Evolutionary conservation across 92 coral and sea anemone genomes (phyloP).

Genomic region (Diadumene lineata): DNA sequence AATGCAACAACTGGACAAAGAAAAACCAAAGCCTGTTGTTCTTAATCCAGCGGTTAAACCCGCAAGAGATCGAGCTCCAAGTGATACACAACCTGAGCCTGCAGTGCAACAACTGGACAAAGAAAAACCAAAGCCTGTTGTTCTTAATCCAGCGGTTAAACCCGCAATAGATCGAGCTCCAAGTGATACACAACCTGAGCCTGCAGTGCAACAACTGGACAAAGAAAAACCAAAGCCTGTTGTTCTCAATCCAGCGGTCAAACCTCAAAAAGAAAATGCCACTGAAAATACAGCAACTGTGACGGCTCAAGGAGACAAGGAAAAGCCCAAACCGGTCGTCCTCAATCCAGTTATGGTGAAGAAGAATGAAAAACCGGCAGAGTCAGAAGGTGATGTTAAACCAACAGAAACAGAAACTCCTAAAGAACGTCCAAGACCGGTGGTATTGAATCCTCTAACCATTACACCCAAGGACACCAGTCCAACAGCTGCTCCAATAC

Average conservation of each 20-base stretch:
- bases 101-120: constrained; percentile 21
- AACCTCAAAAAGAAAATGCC: constrained; percentile 3
- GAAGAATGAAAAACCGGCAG: neutral
- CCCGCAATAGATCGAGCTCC: neutral
- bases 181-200: neutral
- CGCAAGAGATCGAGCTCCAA: neutral
- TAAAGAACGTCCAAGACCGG: constrained; percentile 45
- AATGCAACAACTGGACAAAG: constrained; percentile 23
- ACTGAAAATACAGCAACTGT: neutral
- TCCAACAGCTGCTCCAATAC: neutral
- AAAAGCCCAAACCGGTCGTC: constrained; percentile 26
- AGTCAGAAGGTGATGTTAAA: neutral
- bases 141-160: constrained; percentile 8
- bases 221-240: constrained; percentile 51
- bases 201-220: constrained; percentile 12
- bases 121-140: constrained; percentile 50
- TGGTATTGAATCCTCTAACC: constrained; percentile 60
- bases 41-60: constrained; percentile 12
- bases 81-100: neutral
- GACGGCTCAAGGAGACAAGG: neutral
- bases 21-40: constrained; percentile 51
- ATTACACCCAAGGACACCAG: constrained; percentile 2
- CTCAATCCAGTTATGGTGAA: constrained; percentile 1
- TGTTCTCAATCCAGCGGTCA: constrained; percentile 13
- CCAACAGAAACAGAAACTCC: neutral